Conservation (phyloP, 2,113 vertebrate genomes). For the Mohoua ochrocephala region DNA sequence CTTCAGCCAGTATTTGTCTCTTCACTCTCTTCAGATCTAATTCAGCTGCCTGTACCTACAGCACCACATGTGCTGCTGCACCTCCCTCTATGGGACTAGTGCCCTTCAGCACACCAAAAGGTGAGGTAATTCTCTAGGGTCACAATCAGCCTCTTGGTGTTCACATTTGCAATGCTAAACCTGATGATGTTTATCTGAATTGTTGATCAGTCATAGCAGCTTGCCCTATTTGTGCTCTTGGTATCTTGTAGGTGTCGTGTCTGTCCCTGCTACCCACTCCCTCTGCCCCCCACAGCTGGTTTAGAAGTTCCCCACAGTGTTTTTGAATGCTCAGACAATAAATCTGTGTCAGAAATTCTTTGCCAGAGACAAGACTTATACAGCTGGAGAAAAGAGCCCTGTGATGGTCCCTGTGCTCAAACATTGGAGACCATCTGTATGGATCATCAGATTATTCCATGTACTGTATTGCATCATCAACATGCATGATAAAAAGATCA, state of each 20-base stretch:
- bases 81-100: background rate
- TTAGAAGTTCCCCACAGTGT: background rate
- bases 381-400: background rate
- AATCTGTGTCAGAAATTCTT: background rate
- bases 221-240: background rate
- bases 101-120: background rate
- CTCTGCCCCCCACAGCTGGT: background rate
- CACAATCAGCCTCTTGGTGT: background rate
- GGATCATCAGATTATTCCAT: background rate
- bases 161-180: background rate
- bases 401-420: rapidly evolving
- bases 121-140: background rate
- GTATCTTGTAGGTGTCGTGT: background rate
- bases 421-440: background rate
- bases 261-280: background rate
- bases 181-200: background rate
- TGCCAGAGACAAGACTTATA: background rate
- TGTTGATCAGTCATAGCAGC: background rate
- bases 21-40: background rate
- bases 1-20: background rate
- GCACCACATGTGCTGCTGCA: background rate
- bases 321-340: background rate
- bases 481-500: background rate
- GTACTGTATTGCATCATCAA: background rate
- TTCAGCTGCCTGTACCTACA: background rate